phyloP scores from a whole-genome alignment of 2,888 invertebrate species.

The Sericinus montela region DNA sequence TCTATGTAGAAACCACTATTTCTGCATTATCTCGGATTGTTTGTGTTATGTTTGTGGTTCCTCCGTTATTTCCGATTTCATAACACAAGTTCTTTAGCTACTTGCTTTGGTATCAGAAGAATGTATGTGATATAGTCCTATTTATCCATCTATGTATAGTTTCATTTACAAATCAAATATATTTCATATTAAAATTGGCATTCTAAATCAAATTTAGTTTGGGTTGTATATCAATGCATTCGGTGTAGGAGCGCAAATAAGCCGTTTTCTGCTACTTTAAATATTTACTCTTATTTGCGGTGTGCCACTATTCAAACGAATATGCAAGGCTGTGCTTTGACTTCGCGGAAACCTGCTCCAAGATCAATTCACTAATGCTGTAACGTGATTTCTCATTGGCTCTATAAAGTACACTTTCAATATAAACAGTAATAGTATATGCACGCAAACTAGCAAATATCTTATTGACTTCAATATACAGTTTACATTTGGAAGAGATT shows the following conservation, averaged over 20 bases:
- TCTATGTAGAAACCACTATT: too few relatives aligned
- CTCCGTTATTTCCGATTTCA: too few relatives aligned
- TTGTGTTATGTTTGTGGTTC: too few relatives aligned
- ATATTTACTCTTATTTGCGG: constrained; percentile 50
- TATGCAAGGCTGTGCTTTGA: constrained; percentile 50
- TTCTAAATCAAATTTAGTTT: constrained; percentile 43
- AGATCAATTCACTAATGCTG: constrained; percentile 36
- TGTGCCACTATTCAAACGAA: constrained; percentile 53
- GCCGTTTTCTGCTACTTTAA: constrained; percentile 57
- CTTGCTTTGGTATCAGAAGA: too few relatives aligned
- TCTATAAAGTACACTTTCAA: not conserved
- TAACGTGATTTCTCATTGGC: constrained; percentile 29
- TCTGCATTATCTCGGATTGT: too few relatives aligned
- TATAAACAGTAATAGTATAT: too few relatives aligned
- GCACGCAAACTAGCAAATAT: too few relatives aligned
- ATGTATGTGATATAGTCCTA: too few relatives aligned
- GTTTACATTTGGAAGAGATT: too few relatives aligned
- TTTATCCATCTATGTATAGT: too few relatives aligned
- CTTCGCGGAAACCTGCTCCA: constrained; percentile 25
- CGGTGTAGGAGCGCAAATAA: constrained; percentile 37
- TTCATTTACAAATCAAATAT: not conserved
- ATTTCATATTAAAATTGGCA: not conserved
- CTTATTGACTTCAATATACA: too few relatives aligned
- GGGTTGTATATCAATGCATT: constrained; percentile 42
- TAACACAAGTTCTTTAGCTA: too few relatives aligned